Percentiles rank a stretch among this genome's conserved stretches.
Evolutionary conservation across 2,888 invertebrate species (phyloP).

Genomic region (Drosophila affinis): DNA sequence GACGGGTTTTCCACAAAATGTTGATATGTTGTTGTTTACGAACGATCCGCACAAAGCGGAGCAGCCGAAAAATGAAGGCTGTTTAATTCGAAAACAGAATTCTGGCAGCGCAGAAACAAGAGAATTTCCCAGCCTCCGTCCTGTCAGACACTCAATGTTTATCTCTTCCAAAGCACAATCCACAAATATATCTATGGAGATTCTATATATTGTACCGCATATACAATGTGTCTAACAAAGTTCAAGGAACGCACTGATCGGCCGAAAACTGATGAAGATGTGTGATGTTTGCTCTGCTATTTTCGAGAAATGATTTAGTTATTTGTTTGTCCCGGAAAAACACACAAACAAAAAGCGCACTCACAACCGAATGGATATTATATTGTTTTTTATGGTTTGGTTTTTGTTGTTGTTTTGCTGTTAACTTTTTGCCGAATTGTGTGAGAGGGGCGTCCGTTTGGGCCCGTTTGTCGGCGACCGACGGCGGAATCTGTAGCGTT

Average conservation of each 20-base stretch:
- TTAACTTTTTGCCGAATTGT: slow-evolving; percentile 21
- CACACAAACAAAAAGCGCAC: slow-evolving; percentile 15
- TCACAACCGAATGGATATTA: neutral
- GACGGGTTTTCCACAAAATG: neutral
- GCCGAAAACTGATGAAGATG: slow-evolving; percentile 5
- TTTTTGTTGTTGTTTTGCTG: slow-evolving; percentile 5
- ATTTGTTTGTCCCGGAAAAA: slow-evolving; percentile 24
- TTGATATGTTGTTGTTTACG: slow-evolving; percentile 63
- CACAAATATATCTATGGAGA: slow-evolving; percentile 9
- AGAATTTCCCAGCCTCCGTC: slow-evolving; percentile 9
- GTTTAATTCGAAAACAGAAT: slow-evolving; percentile 28
- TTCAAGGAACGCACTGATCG: slow-evolving; percentile 28
- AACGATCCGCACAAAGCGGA: slow-evolving; percentile 53
- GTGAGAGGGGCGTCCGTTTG: slow-evolving; percentile 12
- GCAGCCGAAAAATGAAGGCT: slow-evolving; percentile 12
- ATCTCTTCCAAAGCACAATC: slow-evolving; percentile 16
- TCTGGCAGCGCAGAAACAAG: slow-evolving; percentile 50
- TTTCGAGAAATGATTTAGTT: slow-evolving; percentile 5
- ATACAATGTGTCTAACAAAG: slow-evolving; percentile 16
- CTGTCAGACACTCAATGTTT: slow-evolving; percentile 7
- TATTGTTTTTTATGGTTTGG: slow-evolving; percentile 2
- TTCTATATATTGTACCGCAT: slow-evolving; percentile 25
- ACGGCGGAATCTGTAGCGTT: slow-evolving; percentile 14
- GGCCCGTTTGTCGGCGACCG: slow-evolving; percentile 62
- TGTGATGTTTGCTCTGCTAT: neutral